These are phyloP conservation scores for Drosophila parabipectinata DNA, from an alignment of 1,140 invertebrate species.

Conservation along the genomic window DNA sequence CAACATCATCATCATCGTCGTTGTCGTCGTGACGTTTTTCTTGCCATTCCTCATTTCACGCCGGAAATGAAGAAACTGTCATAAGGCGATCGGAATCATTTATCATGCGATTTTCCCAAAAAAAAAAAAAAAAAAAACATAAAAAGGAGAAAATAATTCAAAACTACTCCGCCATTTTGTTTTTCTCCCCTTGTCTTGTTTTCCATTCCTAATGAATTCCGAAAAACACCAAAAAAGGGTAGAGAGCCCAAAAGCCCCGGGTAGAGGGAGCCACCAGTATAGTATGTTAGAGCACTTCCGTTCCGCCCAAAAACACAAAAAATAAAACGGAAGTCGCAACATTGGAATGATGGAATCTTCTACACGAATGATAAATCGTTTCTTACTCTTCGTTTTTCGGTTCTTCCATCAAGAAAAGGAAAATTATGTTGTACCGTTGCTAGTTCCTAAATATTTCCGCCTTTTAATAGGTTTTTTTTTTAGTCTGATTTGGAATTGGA, in stretches of 20 bases:
- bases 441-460: slow-evolving; percentile 62
- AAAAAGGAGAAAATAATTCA: too few relatives aligned
- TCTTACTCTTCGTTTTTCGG: not conserved
- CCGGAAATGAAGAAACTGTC: slow-evolving; percentile 84
- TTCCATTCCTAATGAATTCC: slow-evolving; percentile 63
- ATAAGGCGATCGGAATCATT: slow-evolving; percentile 83
- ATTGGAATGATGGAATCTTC: slow-evolving; percentile 40
- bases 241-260: not conserved
- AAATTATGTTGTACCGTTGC: slow-evolving; percentile 2
- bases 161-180: slow-evolving; percentile 56
- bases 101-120: slow-evolving; percentile 77
- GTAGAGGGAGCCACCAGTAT: not conserved
- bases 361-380: slow-evolving; percentile 64
- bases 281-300: slow-evolving; percentile 32
- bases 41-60: slow-evolving; percentile 71
- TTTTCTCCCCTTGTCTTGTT: slow-evolving; percentile 40
- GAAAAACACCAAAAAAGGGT: slow-evolving; percentile 26
- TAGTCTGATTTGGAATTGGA: slow-evolving; percentile 3
- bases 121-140: too few relatives aligned
- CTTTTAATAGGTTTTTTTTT: slow-evolving; percentile 48
- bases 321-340: slow-evolving; percentile 34
- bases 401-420: slow-evolving; percentile 13
- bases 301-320: slow-evolving; percentile 10
- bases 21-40: slow-evolving; percentile 27
- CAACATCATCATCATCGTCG: slow-evolving; percentile 4